These are phyloP conservation scores for Trachurus trachurus DNA, from an alignment of 2,797 vertebrate species.

Conservation along the genomic window DNA sequence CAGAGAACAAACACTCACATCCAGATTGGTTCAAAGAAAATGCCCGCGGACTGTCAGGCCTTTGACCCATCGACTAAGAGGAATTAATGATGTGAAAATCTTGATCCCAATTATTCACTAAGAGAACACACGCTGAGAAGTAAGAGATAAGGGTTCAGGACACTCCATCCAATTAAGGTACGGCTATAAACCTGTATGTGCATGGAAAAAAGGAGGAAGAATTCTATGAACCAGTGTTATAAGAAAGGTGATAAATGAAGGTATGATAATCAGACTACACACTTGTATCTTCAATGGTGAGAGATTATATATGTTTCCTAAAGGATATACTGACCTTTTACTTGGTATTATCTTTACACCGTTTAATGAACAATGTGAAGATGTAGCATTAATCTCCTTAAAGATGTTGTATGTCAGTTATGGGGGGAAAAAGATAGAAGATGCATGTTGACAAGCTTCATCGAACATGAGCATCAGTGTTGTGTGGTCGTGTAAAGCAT, in stretches of 20 bases:
- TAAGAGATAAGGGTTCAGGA: constrained; percentile 23
- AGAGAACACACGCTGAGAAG: constrained; percentile 3
- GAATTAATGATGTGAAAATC: constrained; percentile 63
- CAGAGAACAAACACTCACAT: constrained; percentile 16
- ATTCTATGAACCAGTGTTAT: too few species aligned
- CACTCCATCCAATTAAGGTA: constrained; percentile 46
- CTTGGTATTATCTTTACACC: too few species aligned
- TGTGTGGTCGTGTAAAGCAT: constrained; percentile 38
- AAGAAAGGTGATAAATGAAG: not conserved
- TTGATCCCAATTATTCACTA: constrained; percentile 54
- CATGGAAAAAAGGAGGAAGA: not conserved
- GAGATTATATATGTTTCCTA: not conserved
- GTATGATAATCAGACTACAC: not conserved
- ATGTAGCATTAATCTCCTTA: not conserved
- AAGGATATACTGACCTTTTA: not conserved
- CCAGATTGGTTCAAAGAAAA: constrained; percentile 43
- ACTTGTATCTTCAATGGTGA: not conserved
- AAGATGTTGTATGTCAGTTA: not conserved
- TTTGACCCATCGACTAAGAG: constrained; percentile 42
- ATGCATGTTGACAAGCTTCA: not conserved
- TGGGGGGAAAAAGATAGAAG: not conserved
- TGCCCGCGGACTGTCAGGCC: constrained; percentile 34
- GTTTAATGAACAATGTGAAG: not conserved
- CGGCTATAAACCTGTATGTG: not conserved
- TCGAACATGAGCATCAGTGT: not conserved